phyloP scores from a whole-genome alignment of 2,888 invertebrate species.

The Invenusta paracnida region DNA sequence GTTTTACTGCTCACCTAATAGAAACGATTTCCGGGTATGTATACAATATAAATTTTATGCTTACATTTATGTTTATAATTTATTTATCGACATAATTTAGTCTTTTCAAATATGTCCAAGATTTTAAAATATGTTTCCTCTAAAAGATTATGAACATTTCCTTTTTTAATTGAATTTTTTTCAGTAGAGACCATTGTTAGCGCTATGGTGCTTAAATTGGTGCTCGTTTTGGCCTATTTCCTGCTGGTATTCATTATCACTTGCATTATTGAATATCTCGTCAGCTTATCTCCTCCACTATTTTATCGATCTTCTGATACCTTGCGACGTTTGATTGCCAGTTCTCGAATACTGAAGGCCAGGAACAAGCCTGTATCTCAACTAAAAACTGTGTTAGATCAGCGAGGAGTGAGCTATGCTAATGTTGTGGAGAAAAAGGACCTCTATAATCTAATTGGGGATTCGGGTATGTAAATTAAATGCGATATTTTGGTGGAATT shows the following conservation, averaged over 20 bases:
- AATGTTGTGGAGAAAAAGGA: conserved; percentile 60
- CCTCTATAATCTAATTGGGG: conserved; percentile 56
- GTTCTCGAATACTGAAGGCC: background rate
- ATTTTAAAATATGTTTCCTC: too few relatives aligned
- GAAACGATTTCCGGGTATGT: too few relatives aligned
- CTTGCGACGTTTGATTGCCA: background rate
- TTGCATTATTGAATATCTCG: background rate
- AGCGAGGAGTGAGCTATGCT: conserved; percentile 60
- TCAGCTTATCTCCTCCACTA: background rate
- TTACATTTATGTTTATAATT: too few relatives aligned
- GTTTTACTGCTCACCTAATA: too few relatives aligned
- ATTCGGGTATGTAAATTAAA: conserved; percentile 57
- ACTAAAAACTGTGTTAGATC: conserved; percentile 59
- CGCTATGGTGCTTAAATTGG: background rate
- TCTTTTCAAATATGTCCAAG: too few relatives aligned
- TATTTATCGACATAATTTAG: too few relatives aligned
- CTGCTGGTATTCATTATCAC: background rate
- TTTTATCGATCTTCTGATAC: background rate
- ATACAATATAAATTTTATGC: too few relatives aligned
- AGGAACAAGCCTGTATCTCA: conserved; percentile 40
- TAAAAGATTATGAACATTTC: too few relatives aligned
- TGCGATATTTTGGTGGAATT: too few relatives aligned
- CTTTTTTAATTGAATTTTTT: too few relatives aligned
- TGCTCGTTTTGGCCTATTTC: background rate
- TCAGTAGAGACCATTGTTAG: too few relatives aligned